phyloP scores from a whole-genome alignment of 2,888 invertebrate species.

The Stegana nigrithorax region DNA sequence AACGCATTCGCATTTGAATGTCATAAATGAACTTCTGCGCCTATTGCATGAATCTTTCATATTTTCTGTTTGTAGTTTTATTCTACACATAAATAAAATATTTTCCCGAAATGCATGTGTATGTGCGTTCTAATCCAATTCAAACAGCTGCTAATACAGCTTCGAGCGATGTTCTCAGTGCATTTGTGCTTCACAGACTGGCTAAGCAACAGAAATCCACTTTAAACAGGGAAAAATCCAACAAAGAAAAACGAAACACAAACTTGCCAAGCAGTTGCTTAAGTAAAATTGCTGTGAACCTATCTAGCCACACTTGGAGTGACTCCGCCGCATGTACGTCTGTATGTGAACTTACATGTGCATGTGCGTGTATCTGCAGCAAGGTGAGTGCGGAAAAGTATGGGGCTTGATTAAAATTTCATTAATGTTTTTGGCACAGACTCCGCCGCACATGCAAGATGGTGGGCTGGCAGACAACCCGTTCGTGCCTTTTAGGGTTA shows the following conservation, averaged over 20 bases:
- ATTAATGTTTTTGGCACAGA: conserved; percentile 36
- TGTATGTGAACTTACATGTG: too few relatives aligned
- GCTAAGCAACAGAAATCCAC: not conserved
- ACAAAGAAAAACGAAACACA: too few relatives aligned
- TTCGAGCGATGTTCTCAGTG: not conserved
- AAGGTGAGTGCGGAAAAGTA: not conserved
- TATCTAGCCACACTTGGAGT: too few relatives aligned
- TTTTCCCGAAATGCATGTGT: too few relatives aligned
- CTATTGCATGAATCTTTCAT: too few relatives aligned
- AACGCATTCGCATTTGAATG: conserved; percentile 20
- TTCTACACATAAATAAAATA: too few relatives aligned
- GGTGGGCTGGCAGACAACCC: not conserved
- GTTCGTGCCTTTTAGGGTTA: not conserved
- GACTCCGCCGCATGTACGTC: too few relatives aligned
- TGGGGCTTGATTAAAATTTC: conserved; percentile 56
- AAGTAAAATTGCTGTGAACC: too few relatives aligned
- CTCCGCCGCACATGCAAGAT: not conserved
- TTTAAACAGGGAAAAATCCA: too few relatives aligned
- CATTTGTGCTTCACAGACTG: not conserved
- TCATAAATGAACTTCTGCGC: conserved; percentile 55
- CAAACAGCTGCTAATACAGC: not conserved
- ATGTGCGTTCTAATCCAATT: too few relatives aligned
- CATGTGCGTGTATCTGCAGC: not conserved
- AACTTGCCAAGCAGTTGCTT: too few relatives aligned
- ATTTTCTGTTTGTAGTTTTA: too few relatives aligned